Conservation (phyloP, 2,888 invertebrate species). For the Deilephila porcellus region DNA sequence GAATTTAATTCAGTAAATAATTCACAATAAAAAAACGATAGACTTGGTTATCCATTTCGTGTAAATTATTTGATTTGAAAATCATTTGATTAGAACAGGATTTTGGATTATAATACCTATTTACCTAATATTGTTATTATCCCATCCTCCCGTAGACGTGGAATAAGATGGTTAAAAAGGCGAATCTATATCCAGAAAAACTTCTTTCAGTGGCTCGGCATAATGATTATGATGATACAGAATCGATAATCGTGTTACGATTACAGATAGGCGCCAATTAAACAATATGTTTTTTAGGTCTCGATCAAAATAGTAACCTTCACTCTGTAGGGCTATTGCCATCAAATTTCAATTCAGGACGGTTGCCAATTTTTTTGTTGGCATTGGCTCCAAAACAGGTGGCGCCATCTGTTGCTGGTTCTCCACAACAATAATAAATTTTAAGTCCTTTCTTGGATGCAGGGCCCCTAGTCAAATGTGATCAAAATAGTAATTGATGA, state of each 20-base stretch:
- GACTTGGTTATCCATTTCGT: no score
- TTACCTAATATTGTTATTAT: no score
- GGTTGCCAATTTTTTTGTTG: neutral
- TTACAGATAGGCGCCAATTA: neutral
- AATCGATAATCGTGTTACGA: neutral
- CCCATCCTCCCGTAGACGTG: no score
- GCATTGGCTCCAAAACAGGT: neutral
- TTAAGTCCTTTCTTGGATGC: neutral
- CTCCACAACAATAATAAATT: neutral
- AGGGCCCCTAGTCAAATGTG: neutral
- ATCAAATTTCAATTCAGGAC: neutral
- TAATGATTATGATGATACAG: neutral
- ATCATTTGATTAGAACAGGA: no score
- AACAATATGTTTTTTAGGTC: neutral
- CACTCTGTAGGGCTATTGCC: neutral
- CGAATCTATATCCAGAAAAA: no score
- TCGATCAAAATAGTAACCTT: slow-evolving; percentile 2
- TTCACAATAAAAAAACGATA: no score
- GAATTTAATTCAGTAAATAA: no score
- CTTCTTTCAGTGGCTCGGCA: no score
- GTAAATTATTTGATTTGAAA: no score
- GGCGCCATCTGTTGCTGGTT: slow-evolving; percentile 15
- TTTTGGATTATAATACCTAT: no score
- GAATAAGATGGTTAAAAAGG: no score
- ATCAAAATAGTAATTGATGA: no score